Evolutionary conservation across 2,113 vertebrate genomes (phyloP), one percentile per base, ranked within the genome.

Genomic region (Epinephelus cyanopodus): DNA sequence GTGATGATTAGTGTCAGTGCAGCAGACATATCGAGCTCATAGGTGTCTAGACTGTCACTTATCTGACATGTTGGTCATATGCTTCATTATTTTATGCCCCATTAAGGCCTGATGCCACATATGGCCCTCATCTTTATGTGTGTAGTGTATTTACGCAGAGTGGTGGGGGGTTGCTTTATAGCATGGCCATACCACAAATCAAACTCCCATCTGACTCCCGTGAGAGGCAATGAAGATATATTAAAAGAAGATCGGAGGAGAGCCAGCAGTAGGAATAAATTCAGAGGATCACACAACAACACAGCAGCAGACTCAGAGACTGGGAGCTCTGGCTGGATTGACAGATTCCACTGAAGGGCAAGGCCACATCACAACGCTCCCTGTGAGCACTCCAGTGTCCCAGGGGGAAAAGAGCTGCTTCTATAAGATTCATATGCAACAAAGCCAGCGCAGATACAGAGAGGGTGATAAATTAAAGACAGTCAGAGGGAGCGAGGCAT

Each of bases 391-490:
- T 27, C 21, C 3, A 37, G 42, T 17, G 50, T 84, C 84, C 81
- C 79, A 10, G n/a, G 53, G 64, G 72, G 45, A 27, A 8, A 14
- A 23, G 19, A 37, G 27, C 73, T 53, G 70, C 73, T 86, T 85
- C 75, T 79, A 50, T 68, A 45, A 42, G 57, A 53, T 83, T 64
- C 58, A 2, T 42, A 45, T 54, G 75, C 68, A 85, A 83, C 79
- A 77, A 85, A 74, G 69, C 62, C 76, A 23, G 8, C 52, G 21
- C n/a, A 80, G 75, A 69, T 33, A 66, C 71, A 53, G 58, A 39
- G 65, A 81, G 54, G 77, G 27, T 25, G 77, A 77, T 77, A 61
- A 79, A 87, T 82, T 77, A 76, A 53, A 90, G 86, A 73, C 83
- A 83, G 73, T n/a, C 64, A 21, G 72, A 83, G 57, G 3, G 58